Conservation (phyloP, 92 coral and sea anemone genomes). For the Pocillopora meandrina region DNA sequence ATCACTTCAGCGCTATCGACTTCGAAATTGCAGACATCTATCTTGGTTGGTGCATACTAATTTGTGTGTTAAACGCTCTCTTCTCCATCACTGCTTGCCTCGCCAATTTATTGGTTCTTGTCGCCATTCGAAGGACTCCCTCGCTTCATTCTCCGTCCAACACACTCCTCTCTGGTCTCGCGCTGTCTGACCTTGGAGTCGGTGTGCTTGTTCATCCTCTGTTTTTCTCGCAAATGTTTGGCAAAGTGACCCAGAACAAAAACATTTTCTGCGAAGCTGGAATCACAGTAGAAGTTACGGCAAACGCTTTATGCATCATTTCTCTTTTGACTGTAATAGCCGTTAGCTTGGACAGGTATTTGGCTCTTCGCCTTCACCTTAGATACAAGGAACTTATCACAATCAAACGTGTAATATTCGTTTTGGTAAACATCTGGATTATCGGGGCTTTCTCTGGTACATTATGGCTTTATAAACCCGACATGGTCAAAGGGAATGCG, state of each 20-base stretch:
- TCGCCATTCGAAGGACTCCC: constrained; percentile 25
- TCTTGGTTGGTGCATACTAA: constrained; percentile 18
- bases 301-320: constrained; percentile 35
- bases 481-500: constrained; percentile 11
- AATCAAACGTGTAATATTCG: constrained; percentile 14
- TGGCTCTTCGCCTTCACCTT: constrained; percentile 41
- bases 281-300: constrained; percentile 18
- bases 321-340: constrained; percentile 40
- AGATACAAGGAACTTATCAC: constrained; percentile 35
- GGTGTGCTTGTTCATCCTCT: constrained; percentile 39
- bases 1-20: constrained; percentile 6
- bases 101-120: constrained; percentile 16
- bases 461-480: constrained; percentile 32
- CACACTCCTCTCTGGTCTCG: constrained; percentile 32
- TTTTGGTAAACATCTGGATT: constrained; percentile 27
- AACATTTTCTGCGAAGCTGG: constrained; percentile 35
- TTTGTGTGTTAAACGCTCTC: constrained; percentile 1
- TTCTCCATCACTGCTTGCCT: constrained; percentile 3
- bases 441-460: constrained; percentile 19
- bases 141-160: constrained; percentile 43
- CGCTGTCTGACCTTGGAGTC: constrained; percentile 41
- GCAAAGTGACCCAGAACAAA: constrained; percentile 11
- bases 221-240: constrained; percentile 10
- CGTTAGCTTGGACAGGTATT: constrained; percentile 39
- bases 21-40: constrained; percentile 8